A percentile compares a stretch with the other conserved stretches of the same genome.
phyloP scores from a whole-genome alignment of 2,888 invertebrate genomes.

The Adelognathus sp. region DNA sequence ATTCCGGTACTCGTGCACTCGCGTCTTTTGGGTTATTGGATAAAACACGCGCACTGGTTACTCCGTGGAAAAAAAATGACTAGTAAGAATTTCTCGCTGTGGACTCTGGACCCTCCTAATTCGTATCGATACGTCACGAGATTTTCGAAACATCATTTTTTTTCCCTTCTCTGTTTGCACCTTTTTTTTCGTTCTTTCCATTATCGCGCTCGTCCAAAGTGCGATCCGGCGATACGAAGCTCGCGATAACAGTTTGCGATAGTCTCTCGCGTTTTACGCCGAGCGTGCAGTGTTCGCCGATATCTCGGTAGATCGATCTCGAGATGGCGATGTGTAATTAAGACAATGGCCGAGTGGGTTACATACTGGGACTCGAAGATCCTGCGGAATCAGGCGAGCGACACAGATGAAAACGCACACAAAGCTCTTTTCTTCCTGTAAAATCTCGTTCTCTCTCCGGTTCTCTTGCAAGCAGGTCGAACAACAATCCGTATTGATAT shows the following conservation, averaged over 20 bases:
- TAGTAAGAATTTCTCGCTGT: too few relatives aligned
- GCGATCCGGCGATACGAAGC: background rate
- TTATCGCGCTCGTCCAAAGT: slow-evolving; percentile 21
- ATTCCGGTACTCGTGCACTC: too few relatives aligned
- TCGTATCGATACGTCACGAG: background rate
- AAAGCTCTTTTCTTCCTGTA: background rate
- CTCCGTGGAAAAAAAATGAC: too few relatives aligned
- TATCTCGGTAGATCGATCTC: slow-evolving; percentile 43
- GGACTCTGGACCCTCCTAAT: too few relatives aligned
- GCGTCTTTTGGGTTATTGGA: too few relatives aligned
- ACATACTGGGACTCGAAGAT: slow-evolving; percentile 32
- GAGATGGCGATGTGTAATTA: slow-evolving; percentile 58
- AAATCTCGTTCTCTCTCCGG: background rate
- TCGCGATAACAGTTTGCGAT: background rate
- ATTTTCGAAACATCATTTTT: background rate
- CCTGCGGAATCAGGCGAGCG: slow-evolving; percentile 29
- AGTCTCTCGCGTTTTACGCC: background rate
- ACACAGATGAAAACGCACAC: background rate
- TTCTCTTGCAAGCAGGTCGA: slow-evolving; percentile 24
- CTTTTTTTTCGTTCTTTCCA: background rate
- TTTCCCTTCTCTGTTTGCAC: background rate
- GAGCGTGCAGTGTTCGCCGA: slow-evolving; percentile 30
- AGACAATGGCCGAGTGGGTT: slow-evolving; percentile 54
- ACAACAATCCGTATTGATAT: slow-evolving; percentile 36
- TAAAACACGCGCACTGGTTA: too few relatives aligned